Evolutionary conservation across 2,797 vertebrate genomes (phyloP), one percentile per base, ranked within the genome.

Genomic region (Phoeniculus purpureus): DNA sequence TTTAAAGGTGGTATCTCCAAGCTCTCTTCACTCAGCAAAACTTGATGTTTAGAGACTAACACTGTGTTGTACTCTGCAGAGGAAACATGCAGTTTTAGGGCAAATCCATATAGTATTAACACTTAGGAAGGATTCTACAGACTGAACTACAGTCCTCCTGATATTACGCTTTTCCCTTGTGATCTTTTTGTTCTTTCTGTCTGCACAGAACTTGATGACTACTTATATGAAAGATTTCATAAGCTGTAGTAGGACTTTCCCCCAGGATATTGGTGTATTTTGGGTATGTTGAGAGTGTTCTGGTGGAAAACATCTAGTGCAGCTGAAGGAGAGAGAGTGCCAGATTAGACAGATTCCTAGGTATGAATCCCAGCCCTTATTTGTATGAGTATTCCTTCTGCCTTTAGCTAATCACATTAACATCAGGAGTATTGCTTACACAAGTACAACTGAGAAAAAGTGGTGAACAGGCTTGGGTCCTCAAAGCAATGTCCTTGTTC

Each of bases 281-380:
- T 91, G 61, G 65, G 70, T 90, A 58, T 82, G 75, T 21, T 89
- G 23, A 52, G 45, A 79, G 17, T 86, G 58, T 90, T 89, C 55
- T 81, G 25, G 37, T 84, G 81, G 68, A 92, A 88, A 89, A 93
- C 7, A 58, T 90, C 10, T 87, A 88, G 45, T 77, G 56, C 81
- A 81, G 85, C 82, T 88, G 91, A 95, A 92, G 64, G n/a, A 67
- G 47, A 78, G 47, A 65, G 37, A 52, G 18, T 85, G 94, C 92
- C 93, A 94, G 84, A 95, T 87, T 29, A 90, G 81, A 82, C 62
- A 85, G 68, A 94, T 89, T 87, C 20, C 56, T 92, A 91, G 94
- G 75, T 93, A 76, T 62, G 84, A 66, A 85, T 94, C 89, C 86
- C 88, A 94, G 11, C 16, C 19, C 32, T 90, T 92, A 72, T 85